A percentile compares a stretch with the other conserved stretches of the same genome.
Conservation (phyloP, 2,888 invertebrate genomes). For the Ptycholaimellus sp. region DNA sequence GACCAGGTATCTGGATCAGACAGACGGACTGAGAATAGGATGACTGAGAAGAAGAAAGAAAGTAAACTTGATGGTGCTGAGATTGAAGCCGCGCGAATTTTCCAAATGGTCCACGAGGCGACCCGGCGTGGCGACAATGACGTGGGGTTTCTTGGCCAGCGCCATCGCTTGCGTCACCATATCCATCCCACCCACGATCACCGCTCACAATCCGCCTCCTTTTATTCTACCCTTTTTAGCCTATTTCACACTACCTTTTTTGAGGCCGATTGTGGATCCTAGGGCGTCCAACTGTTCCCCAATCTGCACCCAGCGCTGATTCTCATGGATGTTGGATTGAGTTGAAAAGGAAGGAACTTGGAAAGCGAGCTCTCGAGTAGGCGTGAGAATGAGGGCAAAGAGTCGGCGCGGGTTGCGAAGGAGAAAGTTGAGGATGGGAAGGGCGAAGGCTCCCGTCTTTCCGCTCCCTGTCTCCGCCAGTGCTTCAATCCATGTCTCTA, state of each 20-base stretch:
- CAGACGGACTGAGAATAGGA: background rate
- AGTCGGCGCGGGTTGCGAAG: constrained; percentile 73
- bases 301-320: too few relatives aligned
- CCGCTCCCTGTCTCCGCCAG: constrained; percentile 72
- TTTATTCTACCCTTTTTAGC: constrained; percentile 1
- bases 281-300: constrained; percentile 92
- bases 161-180: constrained; percentile 77
- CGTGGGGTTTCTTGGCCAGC: constrained; percentile 81
- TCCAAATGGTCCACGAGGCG: constrained; percentile 80
- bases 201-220: constrained; percentile 34
- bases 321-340: too few relatives aligned
- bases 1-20: constrained; percentile 38
- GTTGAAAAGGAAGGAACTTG: too few relatives aligned
- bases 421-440: constrained; percentile 74
- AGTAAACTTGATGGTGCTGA: constrained; percentile 58
- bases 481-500: too few relatives aligned
- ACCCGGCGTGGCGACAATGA: constrained; percentile 65
- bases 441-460: constrained; percentile 87
- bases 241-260: background rate
- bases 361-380: constrained; percentile 86
- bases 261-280: constrained; percentile 58
- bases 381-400: constrained; percentile 73
- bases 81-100: constrained; percentile 87
- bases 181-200: constrained; percentile 94
- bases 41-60: constrained; percentile 7